Evolutionary conservation across 2,888 invertebrate species (phyloP).

Genomic region (Spodoptera littoralis): DNA sequence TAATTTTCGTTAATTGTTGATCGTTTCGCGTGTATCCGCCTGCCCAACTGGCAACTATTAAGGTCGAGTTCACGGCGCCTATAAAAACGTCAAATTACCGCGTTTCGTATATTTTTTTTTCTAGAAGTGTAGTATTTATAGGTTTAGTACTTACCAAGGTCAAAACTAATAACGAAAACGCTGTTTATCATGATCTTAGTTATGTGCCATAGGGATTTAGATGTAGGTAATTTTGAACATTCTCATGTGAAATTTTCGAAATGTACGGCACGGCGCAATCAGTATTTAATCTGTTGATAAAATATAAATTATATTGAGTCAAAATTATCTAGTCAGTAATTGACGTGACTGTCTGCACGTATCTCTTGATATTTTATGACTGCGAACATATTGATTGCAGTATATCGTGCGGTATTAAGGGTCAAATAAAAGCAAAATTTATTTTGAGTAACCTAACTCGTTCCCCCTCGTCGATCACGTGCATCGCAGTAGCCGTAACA

Average conservation of each 20-base stretch:
- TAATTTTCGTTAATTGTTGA: slow-evolving; percentile 34
- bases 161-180: slow-evolving; percentile 25
- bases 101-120: slow-evolving; percentile 32
- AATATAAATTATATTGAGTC: too few species aligned
- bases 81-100: slow-evolving; percentile 49
- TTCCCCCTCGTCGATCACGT: too few species aligned
- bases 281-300: too few species aligned
- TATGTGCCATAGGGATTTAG: background rate
- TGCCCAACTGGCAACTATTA: slow-evolving; percentile 18
- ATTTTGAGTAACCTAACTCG: too few species aligned
- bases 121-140: slow-evolving; percentile 28
- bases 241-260: background rate
- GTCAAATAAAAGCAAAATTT: too few species aligned
- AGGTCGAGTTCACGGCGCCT: slow-evolving; percentile 54
- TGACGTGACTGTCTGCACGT: too few species aligned
- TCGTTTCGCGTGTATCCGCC: slow-evolving; percentile 26
- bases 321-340: too few species aligned
- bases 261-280: slow-evolving; percentile 1
- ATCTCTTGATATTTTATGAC: too few species aligned
- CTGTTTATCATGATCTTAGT: slow-evolving; percentile 28
- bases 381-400: too few species aligned
- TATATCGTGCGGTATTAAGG: too few species aligned
- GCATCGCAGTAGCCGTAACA: background rate
- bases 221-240: background rate
- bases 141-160: slow-evolving; percentile 38